A percentile compares a stretch with the other conserved stretches of the same genome.
Evolutionary conservation across 2,888 invertebrate genomes (phyloP).

Genomic region (Volucella bombylans): DNA sequence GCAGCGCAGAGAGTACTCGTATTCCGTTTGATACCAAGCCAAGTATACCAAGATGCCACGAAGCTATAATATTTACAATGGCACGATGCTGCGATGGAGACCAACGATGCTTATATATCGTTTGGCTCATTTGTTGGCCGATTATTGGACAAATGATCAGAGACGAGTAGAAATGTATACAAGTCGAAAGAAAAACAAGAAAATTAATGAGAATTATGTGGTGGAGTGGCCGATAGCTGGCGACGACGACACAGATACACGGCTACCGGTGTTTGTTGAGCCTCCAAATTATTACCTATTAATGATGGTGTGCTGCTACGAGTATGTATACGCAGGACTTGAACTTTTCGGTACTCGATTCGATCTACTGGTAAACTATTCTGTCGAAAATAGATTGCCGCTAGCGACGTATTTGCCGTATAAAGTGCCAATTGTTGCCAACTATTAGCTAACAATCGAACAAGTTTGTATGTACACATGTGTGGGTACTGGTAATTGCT

Average conservation of each 20-base stretch:
- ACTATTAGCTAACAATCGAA: conserved; percentile 17
- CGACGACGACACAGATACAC: conserved; percentile 48
- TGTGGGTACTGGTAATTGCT: conserved; percentile 31
- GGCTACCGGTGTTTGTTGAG: conserved; percentile 72
- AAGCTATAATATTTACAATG: no score
- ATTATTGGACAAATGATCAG: conserved; percentile 71
- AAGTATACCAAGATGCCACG: conserved; percentile 6
- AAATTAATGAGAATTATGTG: conserved; percentile 72
- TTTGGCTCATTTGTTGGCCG: conserved; percentile 69
- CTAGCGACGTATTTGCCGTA: background rate
- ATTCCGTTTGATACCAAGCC: background rate
- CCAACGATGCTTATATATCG: conserved; percentile 46
- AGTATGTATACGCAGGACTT: conserved; percentile 40
- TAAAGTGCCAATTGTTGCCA: no score
- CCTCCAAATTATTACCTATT: conserved; percentile 72
- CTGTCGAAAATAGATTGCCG: no score
- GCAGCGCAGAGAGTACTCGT: no score
- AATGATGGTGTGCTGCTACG: conserved; percentile 58
- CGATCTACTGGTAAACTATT: conserved; percentile 17
- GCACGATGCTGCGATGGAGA: background rate
- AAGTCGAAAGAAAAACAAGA: conserved; percentile 65
- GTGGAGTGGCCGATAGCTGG: conserved; percentile 39
- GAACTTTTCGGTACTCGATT: conserved; percentile 32
- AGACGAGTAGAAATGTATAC: conserved; percentile 43
- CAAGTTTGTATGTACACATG: conserved; percentile 5